Evolutionary conservation across 2,797 vertebrate genomes (phyloP).

Genomic region (Cyprinella venusta): DNA sequence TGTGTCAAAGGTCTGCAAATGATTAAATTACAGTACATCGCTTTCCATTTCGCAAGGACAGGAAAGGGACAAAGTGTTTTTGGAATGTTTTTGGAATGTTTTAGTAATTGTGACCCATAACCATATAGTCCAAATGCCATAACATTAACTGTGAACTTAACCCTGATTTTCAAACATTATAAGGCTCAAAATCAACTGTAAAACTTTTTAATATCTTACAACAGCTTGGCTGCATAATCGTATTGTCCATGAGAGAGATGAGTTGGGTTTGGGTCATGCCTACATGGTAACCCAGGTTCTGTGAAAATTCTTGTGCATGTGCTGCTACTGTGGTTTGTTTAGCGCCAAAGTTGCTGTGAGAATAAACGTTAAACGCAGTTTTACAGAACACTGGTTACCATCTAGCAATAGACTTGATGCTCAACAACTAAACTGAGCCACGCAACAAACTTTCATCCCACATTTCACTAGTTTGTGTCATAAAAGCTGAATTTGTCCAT

Average conservation of each 20-base stretch:
- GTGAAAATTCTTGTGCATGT: neutral
- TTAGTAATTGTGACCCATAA: neutral
- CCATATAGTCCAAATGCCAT: neutral
- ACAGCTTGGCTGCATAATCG: neutral
- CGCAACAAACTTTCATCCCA: neutral
- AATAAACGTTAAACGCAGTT: neutral
- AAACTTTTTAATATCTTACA: neutral
- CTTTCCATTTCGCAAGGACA: neutral
- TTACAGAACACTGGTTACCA: neutral
- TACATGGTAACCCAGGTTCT: neutral
- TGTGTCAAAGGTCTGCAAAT: slow-evolving; percentile 42
- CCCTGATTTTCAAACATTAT: slow-evolving; percentile 7
- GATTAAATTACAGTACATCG: slow-evolving; percentile 51
- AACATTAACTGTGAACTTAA: neutral
- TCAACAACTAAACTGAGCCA: neutral
- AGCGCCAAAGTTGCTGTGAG: neutral
- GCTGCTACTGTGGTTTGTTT: neutral
- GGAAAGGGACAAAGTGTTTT: neutral
- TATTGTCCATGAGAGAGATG: slow-evolving; percentile 3
- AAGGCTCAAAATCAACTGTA: neutral
- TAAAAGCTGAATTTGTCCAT: neutral
- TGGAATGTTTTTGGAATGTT: neutral
- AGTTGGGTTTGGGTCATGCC: neutral
- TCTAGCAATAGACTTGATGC: neutral
- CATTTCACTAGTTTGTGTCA: slow-evolving; percentile 6